These are phyloP conservation scores for Sylvietta virens DNA, from an alignment of 2,113 vertebrate species.

Conservation along the genomic window DNA sequence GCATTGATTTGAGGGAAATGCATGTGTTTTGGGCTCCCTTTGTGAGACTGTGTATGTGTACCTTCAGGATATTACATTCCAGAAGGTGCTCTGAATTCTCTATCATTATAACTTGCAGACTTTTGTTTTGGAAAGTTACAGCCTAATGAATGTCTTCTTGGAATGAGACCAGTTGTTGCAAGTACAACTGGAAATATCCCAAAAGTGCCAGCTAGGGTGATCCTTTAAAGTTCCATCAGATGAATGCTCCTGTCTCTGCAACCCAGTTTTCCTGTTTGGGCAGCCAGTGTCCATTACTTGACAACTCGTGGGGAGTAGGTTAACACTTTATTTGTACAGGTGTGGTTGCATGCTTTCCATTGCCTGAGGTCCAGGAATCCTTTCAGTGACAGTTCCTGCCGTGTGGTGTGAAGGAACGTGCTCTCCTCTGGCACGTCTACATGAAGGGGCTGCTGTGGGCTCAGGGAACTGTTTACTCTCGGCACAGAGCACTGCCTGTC, in stretches of 20 bases:
- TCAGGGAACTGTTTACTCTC: neutral
- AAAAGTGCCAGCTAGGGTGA: neutral
- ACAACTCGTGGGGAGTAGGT: neutral
- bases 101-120: neutral
- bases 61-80: neutral
- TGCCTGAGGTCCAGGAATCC: neutral
- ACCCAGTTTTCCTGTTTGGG: neutral
- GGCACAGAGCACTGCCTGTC: neutral
- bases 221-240: neutral
- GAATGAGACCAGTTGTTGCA: neutral
- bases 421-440: neutral
- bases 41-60: neutral
- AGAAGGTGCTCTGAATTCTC: neutral
- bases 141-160: neutral
- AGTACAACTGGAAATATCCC: neutral
- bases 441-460: neutral
- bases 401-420: accelerated
- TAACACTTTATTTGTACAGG: neutral
- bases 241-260: neutral
- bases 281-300: neutral
- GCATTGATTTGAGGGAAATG: neutral
- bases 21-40: neutral
- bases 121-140: neutral
- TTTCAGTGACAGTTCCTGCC: neutral
- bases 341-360: neutral